Base-by-base conservation (phyloP, 2,797 vertebrate species). In the Liasis olivaceus region DNA sequence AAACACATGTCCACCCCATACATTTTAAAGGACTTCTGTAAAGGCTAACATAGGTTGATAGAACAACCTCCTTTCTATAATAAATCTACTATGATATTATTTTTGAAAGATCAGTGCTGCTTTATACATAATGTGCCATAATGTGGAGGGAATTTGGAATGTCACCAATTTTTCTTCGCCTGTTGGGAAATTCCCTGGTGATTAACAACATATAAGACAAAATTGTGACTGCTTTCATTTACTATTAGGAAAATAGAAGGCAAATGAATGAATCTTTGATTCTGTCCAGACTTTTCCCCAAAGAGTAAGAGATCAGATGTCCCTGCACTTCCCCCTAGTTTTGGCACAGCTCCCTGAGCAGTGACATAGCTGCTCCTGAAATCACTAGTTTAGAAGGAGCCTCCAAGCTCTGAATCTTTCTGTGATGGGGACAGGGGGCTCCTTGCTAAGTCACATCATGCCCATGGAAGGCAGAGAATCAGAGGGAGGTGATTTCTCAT, bases 1-100 rank as follows among this genome's bases (percentile, higher is more conserved):
- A 20, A 86, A 94, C 87, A 90, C 5, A 12, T 86, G 63, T 3
- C 42, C 72, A 28, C 2, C 31, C 84, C 60, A n/a, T 91, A 62
- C 93, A 87, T 0, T 93, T 84, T 93, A 81, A 62, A 31, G 90
- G 94, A 94, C 5, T 4, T 90, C 91, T 92, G 58, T 64, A 94
- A 72, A 64, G 90, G 0, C 0, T 89, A 85, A 63, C 31, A 7
- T 0, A 17, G 56, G 51, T 1, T 89, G 81, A 90, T 1, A 7
- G 0, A 3, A 60, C 88, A 17, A 89, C 7, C 64, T 89, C 85
- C 89, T 93, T 89, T 88, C 14, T 91, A 0, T 63, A 28, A 87
- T 89, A 89, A 62, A 42, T 13, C 7, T 22, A 12, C 22, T 47
- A 7, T 77, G 77, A 72, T 91, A 85, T 36, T 2, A 51, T 92